Evolutionary conservation across 1,140 invertebrate genomes (phyloP), one percentile per base, ranked within the genome.

Genomic region (Trypoxylus dichotomus): DNA sequence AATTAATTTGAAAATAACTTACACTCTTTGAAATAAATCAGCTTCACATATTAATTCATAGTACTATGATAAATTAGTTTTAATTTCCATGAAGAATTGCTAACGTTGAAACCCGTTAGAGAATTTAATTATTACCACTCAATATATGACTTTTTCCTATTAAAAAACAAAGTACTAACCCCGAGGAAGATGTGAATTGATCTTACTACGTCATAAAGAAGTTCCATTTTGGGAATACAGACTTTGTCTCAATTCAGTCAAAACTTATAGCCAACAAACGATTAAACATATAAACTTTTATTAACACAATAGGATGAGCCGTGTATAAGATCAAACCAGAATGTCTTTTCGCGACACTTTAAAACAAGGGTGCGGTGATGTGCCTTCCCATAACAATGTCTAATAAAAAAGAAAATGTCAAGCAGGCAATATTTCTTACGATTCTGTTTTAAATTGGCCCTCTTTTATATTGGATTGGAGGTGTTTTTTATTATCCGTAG

Each of bases 401-500:
- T 43, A 74, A 79, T 78, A 82, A 78, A 75, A 54, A 77, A 76
- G 76, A 80, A 83, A 83, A 83, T 83, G 82, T 80, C 82, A 83
- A 83, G 81, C 81, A 81, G 76, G 81, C 78, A 79, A 80, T 83
- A 81, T 80, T 82, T 82, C 79, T 75, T 29, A 47, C 60, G 60
- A 68, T 68, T 68, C 60, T 24, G 21, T 21, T 68, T 68, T 68
- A 80, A 79, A 81, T 78, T 76, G 71, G 79, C 80, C 79, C 78
- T 80, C 82, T 83, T 82, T 83, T 68, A 54, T 68, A 68, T 68
- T 68, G 60, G 60, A 82, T 82, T 79, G 81, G 79, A 83, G 82
- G 82, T 83, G 82, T 82, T 79, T 81, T 80, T 83, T 83, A 82
- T 83, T 82, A 82, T 83, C 78, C 79, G 74, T 58, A 68, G 60